These are phyloP conservation scores for Hymenopus coronatus DNA, from an alignment of 2,888 invertebrate genomes.

Conservation along the genomic window DNA sequence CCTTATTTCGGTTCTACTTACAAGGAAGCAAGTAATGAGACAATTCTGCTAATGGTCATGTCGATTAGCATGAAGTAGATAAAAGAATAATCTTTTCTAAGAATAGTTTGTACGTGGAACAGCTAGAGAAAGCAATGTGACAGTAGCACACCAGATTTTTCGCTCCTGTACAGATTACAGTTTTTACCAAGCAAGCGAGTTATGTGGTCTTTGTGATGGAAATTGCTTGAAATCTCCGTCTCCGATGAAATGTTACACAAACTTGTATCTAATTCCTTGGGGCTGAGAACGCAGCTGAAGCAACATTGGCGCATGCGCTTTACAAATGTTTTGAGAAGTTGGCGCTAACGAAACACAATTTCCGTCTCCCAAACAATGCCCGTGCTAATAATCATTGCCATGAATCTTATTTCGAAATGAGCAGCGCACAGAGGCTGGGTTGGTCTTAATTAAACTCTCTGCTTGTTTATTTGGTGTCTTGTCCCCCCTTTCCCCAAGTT, in stretches of 20 bases:
- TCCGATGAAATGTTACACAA: not conserved
- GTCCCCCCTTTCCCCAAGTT: too few relatives aligned
- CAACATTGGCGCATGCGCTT: not conserved
- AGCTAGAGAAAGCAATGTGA: too few relatives aligned
- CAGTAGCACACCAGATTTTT: too few relatives aligned
- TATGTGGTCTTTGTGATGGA: not conserved
- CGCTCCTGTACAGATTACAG: too few relatives aligned
- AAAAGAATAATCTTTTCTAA: too few relatives aligned
- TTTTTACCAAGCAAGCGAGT: not conserved
- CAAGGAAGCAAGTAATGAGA: too few relatives aligned
- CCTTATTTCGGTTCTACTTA: too few relatives aligned
- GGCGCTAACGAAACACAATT: not conserved
- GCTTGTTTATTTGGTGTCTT: not conserved
- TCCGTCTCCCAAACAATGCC: not conserved
- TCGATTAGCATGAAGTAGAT: too few relatives aligned
- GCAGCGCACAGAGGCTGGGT: too few relatives aligned
- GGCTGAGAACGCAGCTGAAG: not conserved
- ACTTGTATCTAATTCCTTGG: not conserved
- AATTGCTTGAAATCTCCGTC: not conserved
- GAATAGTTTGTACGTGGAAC: too few relatives aligned
- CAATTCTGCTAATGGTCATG: too few relatives aligned
- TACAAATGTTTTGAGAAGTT: not conserved
- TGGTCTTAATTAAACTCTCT: not conserved
- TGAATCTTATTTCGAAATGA: not conserved
- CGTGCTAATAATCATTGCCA: not conserved